These are phyloP conservation scores for Falco naumanni DNA, from an alignment of 2,797 vertebrate genomes.

Conservation along the genomic window DNA sequence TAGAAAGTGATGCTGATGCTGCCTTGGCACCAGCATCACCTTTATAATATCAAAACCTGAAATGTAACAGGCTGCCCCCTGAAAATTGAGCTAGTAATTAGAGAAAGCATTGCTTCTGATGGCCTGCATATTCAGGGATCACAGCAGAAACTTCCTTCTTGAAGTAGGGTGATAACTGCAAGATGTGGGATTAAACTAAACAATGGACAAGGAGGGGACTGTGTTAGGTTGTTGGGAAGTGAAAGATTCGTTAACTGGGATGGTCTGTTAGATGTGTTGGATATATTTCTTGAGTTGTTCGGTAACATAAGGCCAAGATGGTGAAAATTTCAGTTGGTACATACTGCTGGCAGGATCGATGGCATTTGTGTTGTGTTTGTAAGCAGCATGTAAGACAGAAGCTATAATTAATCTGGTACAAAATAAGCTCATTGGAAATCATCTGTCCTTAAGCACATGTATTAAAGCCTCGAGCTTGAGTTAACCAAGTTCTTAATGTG, in stretches of 20 bases:
- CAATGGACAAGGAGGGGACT: background rate
- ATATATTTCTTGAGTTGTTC: background rate
- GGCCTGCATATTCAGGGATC: background rate
- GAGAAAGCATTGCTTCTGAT: background rate
- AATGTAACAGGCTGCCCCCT: background rate
- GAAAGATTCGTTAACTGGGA: too few relatives aligned
- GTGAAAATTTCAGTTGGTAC: background rate
- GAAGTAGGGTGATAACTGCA: background rate
- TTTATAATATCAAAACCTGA: background rate
- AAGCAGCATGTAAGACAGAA: background rate
- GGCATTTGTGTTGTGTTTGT: background rate
- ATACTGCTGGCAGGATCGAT: background rate
- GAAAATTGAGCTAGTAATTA: background rate
- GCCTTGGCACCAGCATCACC: background rate
- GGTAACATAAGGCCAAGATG: background rate
- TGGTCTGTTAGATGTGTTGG: background rate
- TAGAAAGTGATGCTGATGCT: background rate
- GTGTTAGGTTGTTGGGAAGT: background rate
- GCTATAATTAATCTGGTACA: background rate
- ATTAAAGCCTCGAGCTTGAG: background rate
- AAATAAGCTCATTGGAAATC: background rate
- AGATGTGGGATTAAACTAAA: background rate
- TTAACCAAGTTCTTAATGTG: background rate
- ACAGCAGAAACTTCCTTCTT: background rate
- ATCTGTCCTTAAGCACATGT: background rate